Evolutionary conservation across 2,797 vertebrate species (phyloP).

Genomic region (Gephyroberyx darwinii): DNA sequence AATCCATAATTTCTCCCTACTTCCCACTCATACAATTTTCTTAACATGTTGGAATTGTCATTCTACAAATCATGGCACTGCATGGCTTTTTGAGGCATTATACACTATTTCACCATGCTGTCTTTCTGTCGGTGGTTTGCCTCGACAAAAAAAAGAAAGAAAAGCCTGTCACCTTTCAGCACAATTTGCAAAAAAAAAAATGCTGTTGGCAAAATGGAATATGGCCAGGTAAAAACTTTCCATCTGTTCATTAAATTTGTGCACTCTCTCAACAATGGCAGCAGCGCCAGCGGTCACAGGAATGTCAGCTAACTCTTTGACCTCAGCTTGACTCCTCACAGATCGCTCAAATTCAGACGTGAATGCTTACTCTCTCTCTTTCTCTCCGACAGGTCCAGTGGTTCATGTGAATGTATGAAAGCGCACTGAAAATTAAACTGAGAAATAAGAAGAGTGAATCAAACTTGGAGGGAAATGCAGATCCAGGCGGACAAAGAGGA

Average conservation of each 20-base stretch:
- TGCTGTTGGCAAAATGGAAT: constrained; percentile 62
- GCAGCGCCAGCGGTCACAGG: constrained; percentile 9
- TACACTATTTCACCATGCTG: constrained; percentile 5
- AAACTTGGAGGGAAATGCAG: neutral
- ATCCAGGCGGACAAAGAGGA: neutral
- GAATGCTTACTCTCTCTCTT: constrained; percentile 12
- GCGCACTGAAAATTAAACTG: constrained; percentile 8
- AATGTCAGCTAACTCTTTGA: constrained; percentile 62
- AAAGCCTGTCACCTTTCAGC: constrained; percentile 38
- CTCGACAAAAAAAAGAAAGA: neutral
- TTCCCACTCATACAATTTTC: too few relatives aligned
- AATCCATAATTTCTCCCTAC: too few relatives aligned
- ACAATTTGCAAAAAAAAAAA: constrained; percentile 49
- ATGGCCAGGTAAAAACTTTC: constrained; percentile 53
- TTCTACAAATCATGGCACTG: neutral
- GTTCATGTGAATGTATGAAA: neutral
- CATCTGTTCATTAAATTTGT: constrained; percentile 68
- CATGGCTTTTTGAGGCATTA: neutral
- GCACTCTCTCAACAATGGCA: constrained; percentile 53
- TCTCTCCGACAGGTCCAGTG: constrained; percentile 12
- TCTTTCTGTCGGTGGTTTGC: constrained; percentile 3
- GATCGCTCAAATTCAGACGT: constrained; percentile 46
- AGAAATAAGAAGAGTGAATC: constrained; percentile 22
- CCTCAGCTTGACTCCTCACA: constrained; percentile 57
- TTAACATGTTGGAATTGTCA: too few relatives aligned